These are phyloP conservation scores for Melanargia galathea DNA, from an alignment of 2,888 invertebrate species.

Conservation along the genomic window DNA sequence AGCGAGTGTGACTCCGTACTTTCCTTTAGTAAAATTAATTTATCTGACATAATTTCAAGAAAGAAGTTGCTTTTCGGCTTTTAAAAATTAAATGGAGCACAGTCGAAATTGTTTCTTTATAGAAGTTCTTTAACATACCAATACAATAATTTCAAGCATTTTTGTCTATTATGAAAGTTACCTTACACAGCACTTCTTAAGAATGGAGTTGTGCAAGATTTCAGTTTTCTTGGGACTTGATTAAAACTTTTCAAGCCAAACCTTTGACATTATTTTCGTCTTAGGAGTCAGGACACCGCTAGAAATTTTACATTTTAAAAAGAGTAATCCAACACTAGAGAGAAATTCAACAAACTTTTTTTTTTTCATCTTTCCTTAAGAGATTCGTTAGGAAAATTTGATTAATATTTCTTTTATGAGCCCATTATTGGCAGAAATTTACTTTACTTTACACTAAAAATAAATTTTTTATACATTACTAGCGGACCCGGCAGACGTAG, in stretches of 20 bases:
- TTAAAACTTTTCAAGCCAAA: not conserved
- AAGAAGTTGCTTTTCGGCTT: slow-evolving; percentile 26
- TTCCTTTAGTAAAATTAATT: not conserved
- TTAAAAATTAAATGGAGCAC: slow-evolving; percentile 25
- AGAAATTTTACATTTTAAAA: too few relatives aligned
- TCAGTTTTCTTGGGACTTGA: not conserved
- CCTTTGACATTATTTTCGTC: not conserved
- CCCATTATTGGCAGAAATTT: too few relatives aligned
- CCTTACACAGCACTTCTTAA: not conserved
- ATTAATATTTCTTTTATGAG: too few relatives aligned
- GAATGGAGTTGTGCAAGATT: too few relatives aligned
- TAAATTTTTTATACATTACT: too few relatives aligned
- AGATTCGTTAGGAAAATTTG: too few relatives aligned
- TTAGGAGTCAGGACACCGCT: not conserved
- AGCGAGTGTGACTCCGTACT: slow-evolving; percentile 1
- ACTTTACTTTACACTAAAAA: too few relatives aligned
- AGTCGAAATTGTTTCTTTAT: not conserved
- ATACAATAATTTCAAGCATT: not conserved
- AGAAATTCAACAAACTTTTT: too few relatives aligned
- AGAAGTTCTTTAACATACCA: not conserved
- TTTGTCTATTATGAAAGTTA: not conserved
- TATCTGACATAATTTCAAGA: slow-evolving; percentile 7
- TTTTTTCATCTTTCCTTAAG: too few relatives aligned
- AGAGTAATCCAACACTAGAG: too few relatives aligned
- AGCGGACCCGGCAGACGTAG: too few relatives aligned